phyloP scores from a whole-genome alignment of 2,888 invertebrate genomes.

The Blastobasis lacticolella region DNA sequence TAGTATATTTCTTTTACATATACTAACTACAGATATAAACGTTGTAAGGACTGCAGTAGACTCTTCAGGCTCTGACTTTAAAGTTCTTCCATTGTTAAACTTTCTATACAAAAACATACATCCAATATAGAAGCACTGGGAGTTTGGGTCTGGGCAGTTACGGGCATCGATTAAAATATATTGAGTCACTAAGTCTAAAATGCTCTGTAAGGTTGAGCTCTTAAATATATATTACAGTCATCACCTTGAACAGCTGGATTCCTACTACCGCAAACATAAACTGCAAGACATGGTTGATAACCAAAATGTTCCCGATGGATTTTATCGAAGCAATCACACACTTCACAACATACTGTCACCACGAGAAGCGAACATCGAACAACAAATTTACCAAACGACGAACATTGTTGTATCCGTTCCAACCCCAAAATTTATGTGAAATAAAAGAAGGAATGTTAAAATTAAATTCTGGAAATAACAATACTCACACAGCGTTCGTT shows the following conservation, averaged over 20 bases:
- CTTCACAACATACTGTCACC: conserved; percentile 95
- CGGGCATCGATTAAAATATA: too few relatives aligned
- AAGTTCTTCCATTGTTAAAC: too few relatives aligned
- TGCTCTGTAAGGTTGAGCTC: conserved; percentile 16
- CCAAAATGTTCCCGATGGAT: conserved; percentile 99
- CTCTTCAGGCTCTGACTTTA: too few relatives aligned
- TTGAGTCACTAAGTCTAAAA: too few relatives aligned
- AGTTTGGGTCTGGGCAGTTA: too few relatives aligned
- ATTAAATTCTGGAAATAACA: background rate
- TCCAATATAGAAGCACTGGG: too few relatives aligned
- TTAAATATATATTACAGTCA: background rate
- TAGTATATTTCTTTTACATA: too few relatives aligned
- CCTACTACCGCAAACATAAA: conserved; percentile 99
- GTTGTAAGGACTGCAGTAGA: too few relatives aligned
- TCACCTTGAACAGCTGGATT: conserved; percentile 98
- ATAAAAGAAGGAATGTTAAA: conserved; percentile 20
- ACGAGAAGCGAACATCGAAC: conserved; percentile 26
- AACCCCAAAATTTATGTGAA: conserved; percentile 32
- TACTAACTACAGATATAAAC: too few relatives aligned
- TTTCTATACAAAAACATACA: too few relatives aligned
- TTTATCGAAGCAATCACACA: conserved; percentile 98
- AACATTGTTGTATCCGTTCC: conserved; percentile 28
- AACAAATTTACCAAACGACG: conserved; percentile 43
- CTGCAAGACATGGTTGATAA: conserved; percentile 99
- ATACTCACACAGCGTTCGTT: conserved; percentile 28